Conservation (phyloP, 2,113 vertebrate genomes). For the Podarcis raffonei region DNA sequence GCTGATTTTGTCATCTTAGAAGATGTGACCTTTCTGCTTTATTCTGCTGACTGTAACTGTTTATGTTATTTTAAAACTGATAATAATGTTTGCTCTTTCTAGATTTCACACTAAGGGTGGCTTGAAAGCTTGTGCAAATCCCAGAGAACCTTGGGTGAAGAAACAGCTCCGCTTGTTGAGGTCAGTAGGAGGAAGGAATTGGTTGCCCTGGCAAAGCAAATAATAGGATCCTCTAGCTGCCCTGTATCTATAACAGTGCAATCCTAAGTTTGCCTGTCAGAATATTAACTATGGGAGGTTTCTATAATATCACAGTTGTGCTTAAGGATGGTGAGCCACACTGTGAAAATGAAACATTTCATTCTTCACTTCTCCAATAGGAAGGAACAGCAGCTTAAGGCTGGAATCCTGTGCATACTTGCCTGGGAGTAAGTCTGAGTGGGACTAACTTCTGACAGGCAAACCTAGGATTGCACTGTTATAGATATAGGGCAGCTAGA, state of each 20-base stretch:
- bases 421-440: background rate
- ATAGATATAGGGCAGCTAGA: background rate
- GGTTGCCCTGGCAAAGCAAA: background rate
- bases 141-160: background rate
- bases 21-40: no score
- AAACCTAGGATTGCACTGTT: background rate
- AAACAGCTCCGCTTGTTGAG: background rate
- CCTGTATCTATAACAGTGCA: no score
- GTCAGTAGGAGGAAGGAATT: background rate
- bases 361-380: background rate
- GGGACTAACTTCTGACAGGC: background rate
- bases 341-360: background rate
- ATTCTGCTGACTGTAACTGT: no score
- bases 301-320: accelerated
- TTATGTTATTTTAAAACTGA: background rate
- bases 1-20: background rate
- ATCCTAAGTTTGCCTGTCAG: background rate
- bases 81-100: background rate
- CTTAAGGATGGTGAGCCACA: background rate
- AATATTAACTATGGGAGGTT: background rate
- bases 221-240: no score
- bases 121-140: background rate
- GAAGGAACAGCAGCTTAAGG: background rate
- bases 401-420: background rate
- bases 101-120: accelerated